These are phyloP conservation scores for Abrostola triplasia DNA, from an alignment of 2,888 invertebrate species.

Conservation along the genomic window DNA sequence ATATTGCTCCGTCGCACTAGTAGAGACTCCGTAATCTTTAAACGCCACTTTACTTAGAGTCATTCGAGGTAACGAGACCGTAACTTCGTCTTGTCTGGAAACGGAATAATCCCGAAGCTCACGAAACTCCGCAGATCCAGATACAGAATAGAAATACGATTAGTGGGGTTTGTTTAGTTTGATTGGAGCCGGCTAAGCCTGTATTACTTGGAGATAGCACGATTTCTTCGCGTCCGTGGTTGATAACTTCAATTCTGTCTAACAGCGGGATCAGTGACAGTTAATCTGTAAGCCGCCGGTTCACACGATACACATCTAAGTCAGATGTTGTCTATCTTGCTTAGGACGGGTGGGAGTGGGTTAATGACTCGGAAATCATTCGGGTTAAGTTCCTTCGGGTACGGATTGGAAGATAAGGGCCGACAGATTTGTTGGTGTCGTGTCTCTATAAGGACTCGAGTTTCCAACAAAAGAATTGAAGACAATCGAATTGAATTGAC, in stretches of 20 bases:
- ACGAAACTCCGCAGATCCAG: slow-evolving; percentile 80
- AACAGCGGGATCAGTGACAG: slow-evolving; percentile 75
- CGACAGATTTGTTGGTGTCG: slow-evolving; percentile 85
- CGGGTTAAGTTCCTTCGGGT: slow-evolving; percentile 83
- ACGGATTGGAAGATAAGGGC: slow-evolving; percentile 86
- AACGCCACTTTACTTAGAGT: slow-evolving; percentile 70
- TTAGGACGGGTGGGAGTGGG: slow-evolving; percentile 83
- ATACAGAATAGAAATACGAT: slow-evolving; percentile 85
- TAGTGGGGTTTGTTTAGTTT: slow-evolving; percentile 87
- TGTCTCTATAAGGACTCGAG: slow-evolving; percentile 63
- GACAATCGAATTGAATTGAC: slow-evolving; percentile 34
- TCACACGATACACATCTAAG: slow-evolving; percentile 85
- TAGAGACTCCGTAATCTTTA: slow-evolving; percentile 65
- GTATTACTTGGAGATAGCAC: slow-evolving; percentile 85
- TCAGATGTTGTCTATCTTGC: slow-evolving; percentile 88
- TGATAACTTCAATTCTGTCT: slow-evolving; percentile 85
- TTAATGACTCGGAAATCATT: slow-evolving; percentile 88
- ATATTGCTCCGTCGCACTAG: slow-evolving; percentile 60
- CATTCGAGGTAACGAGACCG: slow-evolving; percentile 83
- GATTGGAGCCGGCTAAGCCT: slow-evolving; percentile 85
- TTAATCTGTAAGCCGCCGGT: slow-evolving; percentile 83
- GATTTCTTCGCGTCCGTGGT: slow-evolving; percentile 85
- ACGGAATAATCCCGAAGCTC: slow-evolving; percentile 78
- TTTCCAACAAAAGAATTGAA: slow-evolving; percentile 47
- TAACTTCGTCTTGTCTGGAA: slow-evolving; percentile 82